Evolutionary conservation across 2,888 invertebrate genomes (phyloP), one percentile per base, ranked within the genome.

Genomic region (Hirtodrosophila duncani): DNA sequence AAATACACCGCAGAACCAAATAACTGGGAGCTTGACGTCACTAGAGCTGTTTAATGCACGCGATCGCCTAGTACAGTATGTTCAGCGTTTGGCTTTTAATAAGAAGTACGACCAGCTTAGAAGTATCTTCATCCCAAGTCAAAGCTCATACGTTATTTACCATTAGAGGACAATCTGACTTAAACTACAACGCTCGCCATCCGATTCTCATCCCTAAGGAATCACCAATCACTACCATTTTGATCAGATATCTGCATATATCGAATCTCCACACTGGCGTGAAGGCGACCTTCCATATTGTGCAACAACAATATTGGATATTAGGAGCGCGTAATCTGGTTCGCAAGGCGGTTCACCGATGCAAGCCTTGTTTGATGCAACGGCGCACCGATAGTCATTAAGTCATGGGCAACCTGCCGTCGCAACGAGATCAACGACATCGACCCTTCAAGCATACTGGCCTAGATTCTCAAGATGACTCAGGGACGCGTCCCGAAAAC

Each of bases 291-390:
- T 41, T 29, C 21, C 24, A 6, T 4, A 41, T 18, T 41, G 20
- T 41, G 8, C 17, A 18, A 4, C 31, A 16, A 14, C 30, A 30
- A 30, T 30, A 16, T 3, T 30, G 16, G 14, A 30, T 30, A 18
- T 16, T 60, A 17, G 42, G 55, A 2, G 43, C 45, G 17, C 33
- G 43, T 1, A 53, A 46, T 8, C 16, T 52, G 0, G 42, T 57
- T 8, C 46, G 51, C 3, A 56, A 46, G 9, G 31, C 41, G 1
- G 43, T 51, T 0, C 13, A 29, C 8, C 7, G 8, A 1, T 57
- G 63, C 33, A 43, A 48, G 11, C 23, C 13, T 2, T 64, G 57
- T 11, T 60, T 60, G n/a, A 30, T 57, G 37, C 42, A 51, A 18
- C 10, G 51, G 5, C 53, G 48, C 9, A 21, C 10, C 18, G 42